Conservation (phyloP, 1,140 invertebrate species). For the Eumaeus atala region DNA sequence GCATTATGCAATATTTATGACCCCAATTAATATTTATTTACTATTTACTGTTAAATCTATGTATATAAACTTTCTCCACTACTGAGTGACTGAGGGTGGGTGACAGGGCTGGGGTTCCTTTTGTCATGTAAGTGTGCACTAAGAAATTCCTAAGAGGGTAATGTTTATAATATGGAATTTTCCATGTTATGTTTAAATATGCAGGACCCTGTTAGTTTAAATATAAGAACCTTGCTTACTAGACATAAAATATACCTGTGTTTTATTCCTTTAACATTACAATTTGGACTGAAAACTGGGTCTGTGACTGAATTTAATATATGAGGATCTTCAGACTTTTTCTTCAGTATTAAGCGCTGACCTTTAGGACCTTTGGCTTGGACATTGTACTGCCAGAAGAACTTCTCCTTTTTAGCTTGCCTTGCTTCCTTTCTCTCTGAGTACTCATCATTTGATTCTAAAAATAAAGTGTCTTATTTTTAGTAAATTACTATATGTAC, state of each 20-base stretch:
- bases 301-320: conserved; percentile 91
- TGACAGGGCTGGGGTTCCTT: no score
- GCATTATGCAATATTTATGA: no score
- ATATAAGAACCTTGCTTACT: background rate
- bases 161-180: no score
- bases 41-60: no score
- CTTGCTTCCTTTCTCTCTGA: conserved; percentile 66
- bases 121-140: no score
- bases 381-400: conserved; percentile 99
- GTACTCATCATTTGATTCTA: conserved; percentile 83
- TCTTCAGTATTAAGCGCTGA: conserved; percentile 86
- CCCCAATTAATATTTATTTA: no score
- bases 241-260: conserved; percentile 78
- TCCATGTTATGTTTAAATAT: no score
- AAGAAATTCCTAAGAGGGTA: no score
- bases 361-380: conserved; percentile 98
- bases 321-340: conserved; percentile 93
- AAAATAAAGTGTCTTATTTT: conserved; percentile 23
- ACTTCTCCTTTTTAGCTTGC: conserved; percentile 84
- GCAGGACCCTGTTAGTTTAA: no score
- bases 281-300: conserved; percentile 93
- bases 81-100: no score
- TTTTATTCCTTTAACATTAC: conserved; percentile 91
- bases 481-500: no score
- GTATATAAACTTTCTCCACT: no score